Conservation (phyloP, 2,797 vertebrate species). For the Hapalemur alaotrensis region DNA sequence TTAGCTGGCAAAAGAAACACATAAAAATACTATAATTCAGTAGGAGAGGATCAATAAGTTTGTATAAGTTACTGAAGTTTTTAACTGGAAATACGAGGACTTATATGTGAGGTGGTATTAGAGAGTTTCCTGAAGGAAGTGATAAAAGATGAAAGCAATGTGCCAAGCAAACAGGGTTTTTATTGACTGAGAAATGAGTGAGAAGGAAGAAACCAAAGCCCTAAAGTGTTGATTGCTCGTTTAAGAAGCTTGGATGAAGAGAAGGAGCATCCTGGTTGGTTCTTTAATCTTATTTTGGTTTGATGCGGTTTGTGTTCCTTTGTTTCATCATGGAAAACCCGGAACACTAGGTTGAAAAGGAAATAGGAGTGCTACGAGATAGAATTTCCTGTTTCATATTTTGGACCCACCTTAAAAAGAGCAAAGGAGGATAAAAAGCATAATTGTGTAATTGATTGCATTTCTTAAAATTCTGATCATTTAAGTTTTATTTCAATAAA, state of each 20-base stretch:
- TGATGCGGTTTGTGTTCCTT: background rate
- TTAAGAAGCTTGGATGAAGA: background rate
- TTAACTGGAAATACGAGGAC: background rate
- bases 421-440: background rate
- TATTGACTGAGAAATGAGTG: background rate
- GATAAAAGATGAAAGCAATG: background rate
- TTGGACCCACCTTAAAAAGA: background rate
- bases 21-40: background rate
- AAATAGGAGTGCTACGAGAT: background rate
- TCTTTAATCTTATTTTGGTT: background rate
- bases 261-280: background rate
- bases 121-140: background rate
- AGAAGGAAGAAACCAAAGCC: background rate
- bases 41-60: background rate
- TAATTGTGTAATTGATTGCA: background rate
- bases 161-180: background rate
- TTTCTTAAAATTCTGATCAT: background rate
- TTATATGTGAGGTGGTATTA: background rate
- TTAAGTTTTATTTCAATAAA: background rate
- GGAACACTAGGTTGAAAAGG: background rate
- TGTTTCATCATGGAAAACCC: slow-evolving; percentile 25
- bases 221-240: background rate
- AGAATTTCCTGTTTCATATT: background rate
- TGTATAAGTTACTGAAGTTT: background rate
- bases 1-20: background rate